These are phyloP conservation scores for Serripes groenlandicus DNA, from an alignment of 2,888 invertebrate genomes.

Conservation along the genomic window DNA sequence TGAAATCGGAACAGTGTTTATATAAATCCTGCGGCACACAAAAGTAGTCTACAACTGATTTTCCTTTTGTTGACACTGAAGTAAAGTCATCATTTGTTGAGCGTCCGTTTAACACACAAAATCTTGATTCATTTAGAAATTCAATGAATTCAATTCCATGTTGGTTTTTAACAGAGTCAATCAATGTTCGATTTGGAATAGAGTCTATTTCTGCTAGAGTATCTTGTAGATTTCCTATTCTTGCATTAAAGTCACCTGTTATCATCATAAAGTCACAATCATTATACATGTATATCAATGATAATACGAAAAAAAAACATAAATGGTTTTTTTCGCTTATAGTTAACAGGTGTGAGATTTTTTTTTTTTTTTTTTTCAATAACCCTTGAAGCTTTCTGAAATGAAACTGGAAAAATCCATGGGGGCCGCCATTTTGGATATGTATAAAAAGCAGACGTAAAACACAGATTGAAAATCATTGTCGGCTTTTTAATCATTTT, in stretches of 20 bases:
- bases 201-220: not conserved
- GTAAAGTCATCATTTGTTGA: slow-evolving; percentile 8
- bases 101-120: slow-evolving; percentile 5
- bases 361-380: no score
- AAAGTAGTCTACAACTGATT: no score
- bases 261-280: not conserved
- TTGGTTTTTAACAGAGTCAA: not conserved
- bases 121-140: not conserved
- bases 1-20: not conserved
- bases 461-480: no score
- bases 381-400: no score
- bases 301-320: no score
- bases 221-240: not conserved
- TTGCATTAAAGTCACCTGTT: not conserved
- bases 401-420: no score
- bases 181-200: not conserved
- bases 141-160: no score
- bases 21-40: not conserved
- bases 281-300: not conserved
- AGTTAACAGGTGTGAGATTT: no score
- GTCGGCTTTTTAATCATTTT: no score
- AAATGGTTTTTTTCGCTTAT: no score
- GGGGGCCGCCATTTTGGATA: no score
- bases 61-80: not conserved
- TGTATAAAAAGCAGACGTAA: no score